phyloP scores from a whole-genome alignment of 1,140 invertebrate genomes.

The Zeugodacus cucurbitae region DNA sequence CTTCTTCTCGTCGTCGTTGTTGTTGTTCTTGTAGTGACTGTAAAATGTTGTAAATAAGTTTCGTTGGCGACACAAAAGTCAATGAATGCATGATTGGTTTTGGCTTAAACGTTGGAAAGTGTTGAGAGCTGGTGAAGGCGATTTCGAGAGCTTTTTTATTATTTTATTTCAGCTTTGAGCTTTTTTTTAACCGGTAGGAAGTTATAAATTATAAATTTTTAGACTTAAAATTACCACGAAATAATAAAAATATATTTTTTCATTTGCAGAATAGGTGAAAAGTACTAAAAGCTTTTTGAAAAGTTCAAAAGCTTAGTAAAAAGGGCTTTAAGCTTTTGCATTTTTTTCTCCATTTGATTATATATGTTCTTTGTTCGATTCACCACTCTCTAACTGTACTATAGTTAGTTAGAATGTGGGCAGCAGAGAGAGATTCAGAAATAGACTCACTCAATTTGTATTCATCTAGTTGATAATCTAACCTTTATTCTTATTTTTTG shows the following conservation, averaged over 20 bases:
- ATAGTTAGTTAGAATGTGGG: too few species aligned
- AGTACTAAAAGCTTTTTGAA: too few species aligned
- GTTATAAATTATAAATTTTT: too few species aligned
- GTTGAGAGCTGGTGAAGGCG: not conserved
- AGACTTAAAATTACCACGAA: too few species aligned
- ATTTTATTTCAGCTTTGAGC: not conserved
- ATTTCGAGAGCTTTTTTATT: not conserved
- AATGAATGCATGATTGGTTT: not conserved
- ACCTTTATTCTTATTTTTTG: not conserved
- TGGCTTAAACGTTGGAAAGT: not conserved
- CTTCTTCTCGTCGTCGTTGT: not conserved
- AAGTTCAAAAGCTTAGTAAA: too few species aligned
- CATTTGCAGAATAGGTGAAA: too few species aligned
- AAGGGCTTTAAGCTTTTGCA: too few species aligned
- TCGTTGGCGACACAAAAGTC: slow-evolving; percentile 15
- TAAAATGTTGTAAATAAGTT: slow-evolving; percentile 38
- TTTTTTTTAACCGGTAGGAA: not conserved
- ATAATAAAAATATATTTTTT: too few species aligned
- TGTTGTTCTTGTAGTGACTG: slow-evolving; percentile 3
- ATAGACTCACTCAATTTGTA: not conserved
- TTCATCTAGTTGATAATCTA: not conserved
- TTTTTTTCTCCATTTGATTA: too few species aligned
- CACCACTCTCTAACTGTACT: too few species aligned
- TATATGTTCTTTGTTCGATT: too few species aligned
- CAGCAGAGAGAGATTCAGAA: too few species aligned